Conservation (phyloP, 1,140 invertebrate species). For the Lepidurus couesii region DNA sequence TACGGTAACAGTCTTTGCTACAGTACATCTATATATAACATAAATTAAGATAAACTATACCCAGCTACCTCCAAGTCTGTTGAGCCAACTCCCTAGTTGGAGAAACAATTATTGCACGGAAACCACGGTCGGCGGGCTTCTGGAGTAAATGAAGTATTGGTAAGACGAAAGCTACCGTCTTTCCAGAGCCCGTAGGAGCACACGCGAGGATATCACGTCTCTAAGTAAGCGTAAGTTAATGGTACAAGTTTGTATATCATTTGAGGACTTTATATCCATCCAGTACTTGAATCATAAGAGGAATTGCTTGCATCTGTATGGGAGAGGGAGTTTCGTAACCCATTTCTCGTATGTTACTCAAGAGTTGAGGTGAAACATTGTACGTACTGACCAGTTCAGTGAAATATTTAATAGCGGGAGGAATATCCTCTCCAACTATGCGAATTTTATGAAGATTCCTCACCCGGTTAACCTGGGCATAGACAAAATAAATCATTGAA, state of each 20-base stretch:
- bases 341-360: conserved; percentile 65
- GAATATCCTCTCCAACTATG: conserved; percentile 66
- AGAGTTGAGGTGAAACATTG: conserved; percentile 54
- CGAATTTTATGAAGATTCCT: conserved; percentile 70
- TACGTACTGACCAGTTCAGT: conserved; percentile 54
- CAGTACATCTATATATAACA: conserved; percentile 37
- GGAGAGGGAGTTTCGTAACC: conserved; percentile 78
- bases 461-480: conserved; percentile 58
- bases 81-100: conserved; percentile 90
- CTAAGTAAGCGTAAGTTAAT: conserved; percentile 15
- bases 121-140: conserved; percentile 59
- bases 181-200: conserved; percentile 87
- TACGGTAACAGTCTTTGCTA: conserved; percentile 26
- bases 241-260: conserved; percentile 12
- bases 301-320: conserved; percentile 90
- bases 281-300: conserved; percentile 70
- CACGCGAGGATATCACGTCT: conserved; percentile 77
- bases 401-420: conserved; percentile 66
- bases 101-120: conserved; percentile 78
- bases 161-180: conserved; percentile 78
- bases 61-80: conserved; percentile 58
- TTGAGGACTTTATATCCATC: background rate
- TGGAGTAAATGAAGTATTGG: conserved; percentile 62
- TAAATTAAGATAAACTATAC: background rate
- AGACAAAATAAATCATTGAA: background rate